Percentiles rank a stretch among this genome's conserved stretches.
These are phyloP conservation scores for Chloroceryle amazona DNA, from an alignment of 2,797 vertebrate genomes.

Conservation along the genomic window DNA sequence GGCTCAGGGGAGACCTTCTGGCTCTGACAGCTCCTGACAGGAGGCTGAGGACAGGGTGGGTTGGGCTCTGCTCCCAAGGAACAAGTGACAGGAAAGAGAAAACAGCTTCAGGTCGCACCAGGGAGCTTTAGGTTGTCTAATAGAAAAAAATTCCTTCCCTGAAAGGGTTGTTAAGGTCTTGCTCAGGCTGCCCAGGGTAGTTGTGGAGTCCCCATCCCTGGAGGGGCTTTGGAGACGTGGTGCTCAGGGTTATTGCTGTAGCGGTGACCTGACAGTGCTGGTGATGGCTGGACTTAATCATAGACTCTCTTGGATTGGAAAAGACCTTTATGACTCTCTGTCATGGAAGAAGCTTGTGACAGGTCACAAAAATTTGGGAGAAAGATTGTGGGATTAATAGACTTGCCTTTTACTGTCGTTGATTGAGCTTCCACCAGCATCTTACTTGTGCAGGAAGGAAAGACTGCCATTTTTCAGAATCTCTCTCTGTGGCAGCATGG, in stretches of 20 bases:
- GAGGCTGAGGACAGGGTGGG: neutral
- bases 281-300: neutral
- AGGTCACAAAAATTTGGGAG: neutral
- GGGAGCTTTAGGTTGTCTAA: fast-evolving
- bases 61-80: fast-evolving
- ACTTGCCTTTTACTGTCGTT: fast-evolving
- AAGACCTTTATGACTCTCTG: no score
- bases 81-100: neutral
- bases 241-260: fast-evolving
- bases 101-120: fast-evolving
- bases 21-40: neutral
- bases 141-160: neutral
- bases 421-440: neutral
- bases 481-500: fast-evolving
- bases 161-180: fast-evolving
- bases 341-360: neutral
- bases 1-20: neutral
- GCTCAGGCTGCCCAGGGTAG: neutral
- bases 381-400: neutral
- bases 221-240: neutral
- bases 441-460: fast-evolving
- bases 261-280: neutral
- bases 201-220: neutral
- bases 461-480: neutral
- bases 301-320: no score